Percentiles rank a stretch among this genome's conserved stretches.
phyloP scores from a whole-genome alignment of 2,113 vertebrate genomes.

The Urocynchramus pylzowi region DNA sequence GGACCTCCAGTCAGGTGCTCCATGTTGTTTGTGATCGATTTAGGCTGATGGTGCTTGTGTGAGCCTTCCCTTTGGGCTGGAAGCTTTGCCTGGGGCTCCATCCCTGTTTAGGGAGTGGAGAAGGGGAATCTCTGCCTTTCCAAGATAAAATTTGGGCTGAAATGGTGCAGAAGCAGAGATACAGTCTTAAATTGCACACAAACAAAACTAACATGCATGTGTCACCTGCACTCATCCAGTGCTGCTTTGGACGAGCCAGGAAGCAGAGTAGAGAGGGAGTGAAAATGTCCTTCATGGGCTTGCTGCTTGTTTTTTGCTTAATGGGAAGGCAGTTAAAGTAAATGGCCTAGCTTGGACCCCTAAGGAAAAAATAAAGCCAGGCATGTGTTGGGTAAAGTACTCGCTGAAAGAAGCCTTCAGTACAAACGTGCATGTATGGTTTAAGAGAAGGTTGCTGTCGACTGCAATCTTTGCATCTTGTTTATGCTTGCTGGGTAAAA shows the following conservation, averaged over 20 bases:
- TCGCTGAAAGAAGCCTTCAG: neutral
- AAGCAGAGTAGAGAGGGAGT: neutral
- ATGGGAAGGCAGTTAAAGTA: neutral
- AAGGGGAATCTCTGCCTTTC: neutral
- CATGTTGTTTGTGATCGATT: rapidly evolving
- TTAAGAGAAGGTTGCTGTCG: slow-evolving; percentile 48
- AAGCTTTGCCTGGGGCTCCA: neutral
- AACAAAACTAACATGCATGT: rapidly evolving
- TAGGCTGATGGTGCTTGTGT: neutral
- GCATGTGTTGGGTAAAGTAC: neutral
- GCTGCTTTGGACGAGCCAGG: neutral
- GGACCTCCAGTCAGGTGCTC: neutral
- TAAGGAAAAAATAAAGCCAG: neutral
- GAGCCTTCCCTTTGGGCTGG: rapidly evolving
- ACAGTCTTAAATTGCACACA: neutral
- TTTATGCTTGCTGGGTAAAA: slow-evolving; percentile 64
- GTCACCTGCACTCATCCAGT: neutral
- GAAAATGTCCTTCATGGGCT: neutral
- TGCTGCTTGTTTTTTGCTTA: neutral
- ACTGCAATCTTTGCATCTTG: slow-evolving; percentile 61
- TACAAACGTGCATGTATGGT: neutral
- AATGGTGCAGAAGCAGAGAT: neutral
- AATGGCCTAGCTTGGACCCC: neutral
- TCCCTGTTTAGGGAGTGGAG: neutral
- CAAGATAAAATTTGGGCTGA: neutral